Base-by-base conservation (phyloP, 92 coral and sea anemone genomes). In the Heliopora coerulea region DNA sequence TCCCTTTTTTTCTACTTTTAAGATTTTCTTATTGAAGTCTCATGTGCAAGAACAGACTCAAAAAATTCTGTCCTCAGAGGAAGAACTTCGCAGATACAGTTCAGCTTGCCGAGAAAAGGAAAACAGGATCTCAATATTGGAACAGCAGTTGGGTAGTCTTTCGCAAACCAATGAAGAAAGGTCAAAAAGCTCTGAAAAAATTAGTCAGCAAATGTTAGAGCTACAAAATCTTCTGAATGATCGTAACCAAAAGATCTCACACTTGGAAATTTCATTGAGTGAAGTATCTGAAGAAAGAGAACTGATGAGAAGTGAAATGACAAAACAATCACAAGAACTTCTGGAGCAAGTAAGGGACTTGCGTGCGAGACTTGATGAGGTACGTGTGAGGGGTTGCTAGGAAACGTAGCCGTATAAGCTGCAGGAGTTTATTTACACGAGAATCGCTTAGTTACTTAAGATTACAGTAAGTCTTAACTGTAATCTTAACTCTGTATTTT, bases 11-110 rank as follows among this genome's bases (percentile, higher is more conserved):
- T n/a, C n/a, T n/a, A n/a, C n/a, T n/a, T 46, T 8, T 6, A 8
- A 93, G 98, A 86, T 93, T 33, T 59, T 74, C 19, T 56, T 78
- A 31, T 88, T 83, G 65, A 83, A 82, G 50, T 63, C 72, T 42
- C 96, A 93, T 72, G 78, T 90, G 18, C 93, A 90, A 44, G 84
- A 83, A 40, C 89, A 90, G 37, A 85, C 95, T 0, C 91, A 79
- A 60, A 75, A 80, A 65, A 80, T 90, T 27, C 86, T 87, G 64
- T 59, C 68, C 20, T 80, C 90, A 60, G 96, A 93, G 64, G 84
- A 85, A 75, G 82, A 75, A 58, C 81, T 90, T 56, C 75, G 81
- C 19, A 86, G 85, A 54, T 79, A 86, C 17, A 91, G 90, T 62
- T 67, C 60, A 42, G 78, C 78, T 8, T 35, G 83, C 52, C 84